These are phyloP conservation scores for Phaonia tiefii DNA, from an alignment of 2,888 invertebrate genomes.

Conservation along the genomic window DNA sequence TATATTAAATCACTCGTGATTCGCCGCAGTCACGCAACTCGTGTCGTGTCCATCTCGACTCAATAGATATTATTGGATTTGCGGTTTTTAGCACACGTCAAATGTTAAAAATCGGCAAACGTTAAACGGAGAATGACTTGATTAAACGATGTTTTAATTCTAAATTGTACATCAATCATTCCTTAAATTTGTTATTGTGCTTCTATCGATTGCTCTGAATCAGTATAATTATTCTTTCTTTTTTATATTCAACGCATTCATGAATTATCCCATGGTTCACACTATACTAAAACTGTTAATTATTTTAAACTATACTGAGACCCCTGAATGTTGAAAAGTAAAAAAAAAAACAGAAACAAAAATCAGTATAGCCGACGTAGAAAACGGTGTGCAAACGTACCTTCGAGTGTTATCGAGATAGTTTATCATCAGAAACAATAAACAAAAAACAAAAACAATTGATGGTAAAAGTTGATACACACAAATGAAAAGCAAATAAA, in stretches of 20 bases:
- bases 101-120: too few relatives aligned
- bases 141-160: too few relatives aligned
- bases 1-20: too few relatives aligned
- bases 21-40: too few relatives aligned
- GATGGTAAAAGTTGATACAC: conserved; percentile 14
- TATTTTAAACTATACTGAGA: conserved; percentile 20
- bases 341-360: background rate
- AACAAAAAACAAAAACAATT: conserved; percentile 11
- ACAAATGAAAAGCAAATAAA: conserved; percentile 21
- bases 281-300: conserved; percentile 29
- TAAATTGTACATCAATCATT: too few relatives aligned
- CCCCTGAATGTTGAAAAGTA: conserved; percentile 12
- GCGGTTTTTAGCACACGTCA: too few relatives aligned
- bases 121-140: too few relatives aligned
- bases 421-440: conserved; percentile 32
- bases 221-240: too few relatives aligned
- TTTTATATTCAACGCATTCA: background rate
- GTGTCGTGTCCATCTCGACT: too few relatives aligned
- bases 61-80: too few relatives aligned
- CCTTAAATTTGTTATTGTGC: too few relatives aligned
- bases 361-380: background rate
- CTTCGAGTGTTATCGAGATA: conserved; percentile 46
- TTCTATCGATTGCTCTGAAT: too few relatives aligned
- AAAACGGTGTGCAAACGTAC: conserved; percentile 50
- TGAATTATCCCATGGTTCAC: conserved; percentile 7